Evolutionary conservation across 2,888 invertebrate species (phyloP).

Genomic region (Oligia latruncula): DNA sequence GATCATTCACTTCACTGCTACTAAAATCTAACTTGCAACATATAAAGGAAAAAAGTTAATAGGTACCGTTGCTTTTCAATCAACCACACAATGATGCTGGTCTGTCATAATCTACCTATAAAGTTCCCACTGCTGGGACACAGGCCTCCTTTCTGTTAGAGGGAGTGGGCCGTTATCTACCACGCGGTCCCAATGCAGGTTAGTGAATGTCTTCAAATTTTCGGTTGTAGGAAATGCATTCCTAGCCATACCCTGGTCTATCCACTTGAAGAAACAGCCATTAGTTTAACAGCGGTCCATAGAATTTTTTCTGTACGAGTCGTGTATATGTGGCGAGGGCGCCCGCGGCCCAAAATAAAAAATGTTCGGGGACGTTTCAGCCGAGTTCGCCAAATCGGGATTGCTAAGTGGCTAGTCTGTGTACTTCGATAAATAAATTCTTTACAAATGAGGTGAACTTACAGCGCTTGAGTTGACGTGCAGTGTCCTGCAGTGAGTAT

Average conservation of each 20-base stretch:
- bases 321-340: too few species aligned
- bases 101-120: neutral
- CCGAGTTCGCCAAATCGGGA: too few species aligned
- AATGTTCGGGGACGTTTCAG: too few species aligned
- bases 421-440: neutral
- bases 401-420: too few species aligned
- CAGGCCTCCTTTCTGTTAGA: neutral
- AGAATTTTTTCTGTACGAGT: too few species aligned
- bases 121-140: neutral
- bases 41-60: neutral
- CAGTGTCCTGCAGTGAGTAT: slow-evolving; percentile 70
- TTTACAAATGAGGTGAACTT: slow-evolving; percentile 2
- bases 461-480: slow-evolving; percentile 27
- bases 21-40: neutral
- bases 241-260: too few species aligned
- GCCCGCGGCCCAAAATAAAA: too few species aligned
- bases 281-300: too few species aligned
- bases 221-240: neutral
- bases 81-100: neutral
- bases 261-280: too few species aligned
- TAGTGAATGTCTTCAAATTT: neutral
- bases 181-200: neutral
- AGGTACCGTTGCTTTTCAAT: neutral
- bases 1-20: neutral
- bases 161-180: neutral